Evolutionary conservation across 2,888 invertebrate species (phyloP).

Genomic region (Caenorhabditis uteleia): DNA sequence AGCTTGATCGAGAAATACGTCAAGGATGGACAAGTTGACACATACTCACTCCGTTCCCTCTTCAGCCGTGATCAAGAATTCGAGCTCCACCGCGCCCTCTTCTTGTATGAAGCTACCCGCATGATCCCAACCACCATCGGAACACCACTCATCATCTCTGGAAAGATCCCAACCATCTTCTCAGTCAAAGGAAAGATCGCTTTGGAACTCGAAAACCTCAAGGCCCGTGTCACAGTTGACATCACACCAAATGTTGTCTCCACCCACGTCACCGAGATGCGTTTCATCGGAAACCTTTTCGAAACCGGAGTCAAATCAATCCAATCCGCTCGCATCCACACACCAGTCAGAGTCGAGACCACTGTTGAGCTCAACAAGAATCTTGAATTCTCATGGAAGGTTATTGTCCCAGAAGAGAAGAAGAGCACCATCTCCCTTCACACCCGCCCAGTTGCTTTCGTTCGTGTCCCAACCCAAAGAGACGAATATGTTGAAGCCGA

Average conservation of each 20-base stretch:
- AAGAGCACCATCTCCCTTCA: constrained; percentile 31
- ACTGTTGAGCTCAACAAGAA: constrained; percentile 14
- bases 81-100: constrained; percentile 30
- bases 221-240: constrained; percentile 27
- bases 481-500: constrained; percentile 46
- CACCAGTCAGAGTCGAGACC: constrained; percentile 54
- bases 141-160: constrained; percentile 49
- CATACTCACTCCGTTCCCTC: constrained; percentile 20
- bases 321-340: constrained; percentile 35
- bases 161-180: constrained; percentile 42
- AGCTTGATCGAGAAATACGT: constrained; percentile 32
- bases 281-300: constrained; percentile 45
- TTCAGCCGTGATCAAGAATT: constrained; percentile 30
- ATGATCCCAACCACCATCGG: constrained; percentile 56
- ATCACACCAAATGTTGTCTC: constrained; percentile 37
- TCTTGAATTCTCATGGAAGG: constrained; percentile 25
- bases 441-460: constrained; percentile 54
- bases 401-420: constrained; percentile 31
- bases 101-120: constrained; percentile 32
- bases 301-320: constrained; percentile 54
- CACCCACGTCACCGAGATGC: constrained; percentile 40
- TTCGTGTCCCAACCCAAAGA: constrained; percentile 42
- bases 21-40: constrained; percentile 28
- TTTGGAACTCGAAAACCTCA: constrained; percentile 13
- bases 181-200: constrained; percentile 27